These are phyloP conservation scores for Syngnathoides biaculeatus DNA, from an alignment of 2,113 vertebrate genomes.

Conservation along the genomic window DNA sequence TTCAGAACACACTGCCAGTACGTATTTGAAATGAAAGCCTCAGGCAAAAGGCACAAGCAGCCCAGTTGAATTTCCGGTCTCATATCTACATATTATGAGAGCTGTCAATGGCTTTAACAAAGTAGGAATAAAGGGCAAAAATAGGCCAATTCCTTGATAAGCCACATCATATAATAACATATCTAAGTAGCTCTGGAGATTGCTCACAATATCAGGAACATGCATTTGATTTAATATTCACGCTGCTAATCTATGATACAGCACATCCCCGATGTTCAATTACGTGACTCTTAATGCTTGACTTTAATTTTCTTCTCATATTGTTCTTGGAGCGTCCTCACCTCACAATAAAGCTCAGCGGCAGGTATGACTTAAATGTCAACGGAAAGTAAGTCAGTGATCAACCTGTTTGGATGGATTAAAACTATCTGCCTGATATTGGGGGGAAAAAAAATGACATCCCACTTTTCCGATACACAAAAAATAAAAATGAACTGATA, in stretches of 20 bases:
- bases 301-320: slow-evolving; percentile 25
- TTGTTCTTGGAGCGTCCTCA: slow-evolving; percentile 35
- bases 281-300: slow-evolving; percentile 45
- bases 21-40: slow-evolving; percentile 40
- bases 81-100: slow-evolving; percentile 47
- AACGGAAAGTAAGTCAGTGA: slow-evolving; percentile 35
- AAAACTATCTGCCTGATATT: too few species aligned
- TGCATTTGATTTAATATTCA: slow-evolving; percentile 61
- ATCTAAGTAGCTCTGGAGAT: slow-evolving; percentile 13
- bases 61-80: slow-evolving; percentile 44
- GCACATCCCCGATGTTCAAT: slow-evolving; percentile 39
- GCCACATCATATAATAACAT: slow-evolving; percentile 36
- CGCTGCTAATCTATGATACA: slow-evolving; percentile 46
- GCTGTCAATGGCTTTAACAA: slow-evolving; percentile 46
- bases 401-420: slow-evolving; percentile 26
- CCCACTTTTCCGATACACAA: too few species aligned
- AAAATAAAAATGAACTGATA: too few species aligned
- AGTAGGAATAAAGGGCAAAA: slow-evolving; percentile 39
- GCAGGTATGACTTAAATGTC: slow-evolving; percentile 41
- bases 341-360: slow-evolving; percentile 50
- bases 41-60: slow-evolving; percentile 43
- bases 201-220: slow-evolving; percentile 43
- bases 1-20: slow-evolving; percentile 17
- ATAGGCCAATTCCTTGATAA: slow-evolving; percentile 52
- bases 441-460: too few species aligned